Percentiles rank a stretch among this genome's conserved stretches.
These are phyloP conservation scores for Zingel zingel DNA, from an alignment of 2,113 vertebrate genomes.

Conservation along the genomic window DNA sequence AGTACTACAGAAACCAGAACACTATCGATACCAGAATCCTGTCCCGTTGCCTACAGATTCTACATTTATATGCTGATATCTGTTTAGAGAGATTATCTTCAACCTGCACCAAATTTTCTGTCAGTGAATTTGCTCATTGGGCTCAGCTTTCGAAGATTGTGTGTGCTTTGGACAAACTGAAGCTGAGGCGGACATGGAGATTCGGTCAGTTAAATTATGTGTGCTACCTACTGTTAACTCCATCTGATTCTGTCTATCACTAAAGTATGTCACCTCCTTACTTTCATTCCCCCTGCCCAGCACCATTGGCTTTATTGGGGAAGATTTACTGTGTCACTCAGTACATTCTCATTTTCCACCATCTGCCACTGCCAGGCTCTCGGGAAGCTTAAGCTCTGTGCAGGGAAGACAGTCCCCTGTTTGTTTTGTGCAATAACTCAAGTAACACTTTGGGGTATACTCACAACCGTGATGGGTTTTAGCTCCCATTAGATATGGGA, in stretches of 20 bases:
- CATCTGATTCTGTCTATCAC: not conserved
- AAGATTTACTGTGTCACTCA: constrained; percentile 37
- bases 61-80: no score
- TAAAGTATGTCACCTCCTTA: not conserved
- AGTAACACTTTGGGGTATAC: not conserved
- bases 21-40: no score
- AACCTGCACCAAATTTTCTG: not conserved
- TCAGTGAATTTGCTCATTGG: not conserved
- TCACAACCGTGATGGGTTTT: not conserved
- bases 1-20: no score
- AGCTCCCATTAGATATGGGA: not conserved
- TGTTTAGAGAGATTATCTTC: not conserved
- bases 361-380: constrained; percentile 40
- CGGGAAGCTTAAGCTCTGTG: constrained; percentile 6
- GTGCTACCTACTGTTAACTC: not conserved
- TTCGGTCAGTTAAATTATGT: not conserved
- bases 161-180: constrained; percentile 11
- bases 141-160: not conserved
- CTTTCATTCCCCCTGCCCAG: constrained; percentile 26
- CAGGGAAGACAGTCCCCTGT: not conserved
- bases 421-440: not conserved
- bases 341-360: constrained; percentile 32
- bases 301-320: not conserved
- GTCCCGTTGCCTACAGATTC: no score
- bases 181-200: not conserved